A percentile compares a stretch with the other conserved stretches of the same genome.
Conservation (phyloP, 2,113 vertebrate genomes). For the Glaucidium brasilianum region DNA sequence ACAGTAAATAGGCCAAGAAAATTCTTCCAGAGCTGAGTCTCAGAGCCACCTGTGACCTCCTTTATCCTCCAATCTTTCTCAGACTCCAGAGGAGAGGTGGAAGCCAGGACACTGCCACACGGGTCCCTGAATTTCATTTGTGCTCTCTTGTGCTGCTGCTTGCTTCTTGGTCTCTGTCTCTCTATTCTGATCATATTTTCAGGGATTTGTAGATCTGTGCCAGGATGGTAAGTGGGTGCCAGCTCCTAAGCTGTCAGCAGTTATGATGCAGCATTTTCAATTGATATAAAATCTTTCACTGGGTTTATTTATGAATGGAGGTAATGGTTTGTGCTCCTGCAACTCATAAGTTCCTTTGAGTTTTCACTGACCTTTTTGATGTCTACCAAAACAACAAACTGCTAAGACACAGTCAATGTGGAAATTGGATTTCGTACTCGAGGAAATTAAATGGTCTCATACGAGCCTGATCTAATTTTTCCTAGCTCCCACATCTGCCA, state of each 20-base stretch:
- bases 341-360: neutral
- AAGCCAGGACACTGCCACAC: slow-evolving; percentile 23
- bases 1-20: neutral
- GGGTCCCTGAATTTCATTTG: neutral
- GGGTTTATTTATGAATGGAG: neutral
- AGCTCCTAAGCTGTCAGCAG: neutral
- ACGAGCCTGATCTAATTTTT: neutral
- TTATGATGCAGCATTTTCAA: neutral
- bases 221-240: neutral
- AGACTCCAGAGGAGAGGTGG: slow-evolving; percentile 19
- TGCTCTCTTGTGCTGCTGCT: neutral
- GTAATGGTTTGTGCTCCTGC: neutral
- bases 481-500: neutral
- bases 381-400: neutral
- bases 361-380: neutral
- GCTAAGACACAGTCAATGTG: neutral
- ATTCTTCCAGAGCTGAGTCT: slow-evolving; percentile 18
- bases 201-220: slow-evolving; percentile 21
- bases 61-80: neutral
- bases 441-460: neutral
- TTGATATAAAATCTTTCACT: neutral
- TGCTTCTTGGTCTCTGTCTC: neutral
- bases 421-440: slow-evolving; percentile 1
- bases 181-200: neutral
- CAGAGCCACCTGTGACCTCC: slow-evolving; percentile 13